These are phyloP conservation scores for Amyelois transitella DNA, from an alignment of 1,140 invertebrate genomes.

Conservation along the genomic window DNA sequence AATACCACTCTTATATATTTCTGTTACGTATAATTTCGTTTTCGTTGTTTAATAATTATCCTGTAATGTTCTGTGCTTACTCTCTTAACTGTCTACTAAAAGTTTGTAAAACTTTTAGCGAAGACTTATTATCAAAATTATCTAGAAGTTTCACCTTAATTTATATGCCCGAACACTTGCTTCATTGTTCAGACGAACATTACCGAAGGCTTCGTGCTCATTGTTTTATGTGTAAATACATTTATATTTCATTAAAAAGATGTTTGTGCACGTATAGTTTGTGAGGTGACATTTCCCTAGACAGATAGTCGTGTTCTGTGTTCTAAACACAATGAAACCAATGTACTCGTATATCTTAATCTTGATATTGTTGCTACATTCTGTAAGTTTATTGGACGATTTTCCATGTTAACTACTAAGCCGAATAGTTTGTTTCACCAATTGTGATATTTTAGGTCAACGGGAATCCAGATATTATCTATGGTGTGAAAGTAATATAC, in stretches of 20 bases:
- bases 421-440: not conserved
- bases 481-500: constrained; percentile 6
- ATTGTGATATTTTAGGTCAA: not conserved
- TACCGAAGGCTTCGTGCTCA: not conserved
- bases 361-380: not conserved
- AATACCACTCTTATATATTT: too few relatives aligned
- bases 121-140: constrained; percentile 6
- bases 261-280: not conserved
- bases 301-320: not conserved
- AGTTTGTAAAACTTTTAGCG: not conserved
- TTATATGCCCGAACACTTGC: not conserved
- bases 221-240: not conserved
- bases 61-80: too few relatives aligned
- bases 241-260: not conserved
- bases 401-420: not conserved
- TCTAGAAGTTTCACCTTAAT: not conserved
- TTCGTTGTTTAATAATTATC: too few relatives aligned
- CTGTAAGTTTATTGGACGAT: not conserved
- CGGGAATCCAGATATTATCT: not conserved
- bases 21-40: too few relatives aligned
- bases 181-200: not conserved
- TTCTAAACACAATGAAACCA: not conserved
- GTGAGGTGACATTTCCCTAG: not conserved
- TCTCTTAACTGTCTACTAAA: not conserved
- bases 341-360: not conserved